A percentile compares a stretch with the other conserved stretches of the same genome.
phyloP scores from a whole-genome alignment of 2,888 invertebrate species.

The Automeris io region DNA sequence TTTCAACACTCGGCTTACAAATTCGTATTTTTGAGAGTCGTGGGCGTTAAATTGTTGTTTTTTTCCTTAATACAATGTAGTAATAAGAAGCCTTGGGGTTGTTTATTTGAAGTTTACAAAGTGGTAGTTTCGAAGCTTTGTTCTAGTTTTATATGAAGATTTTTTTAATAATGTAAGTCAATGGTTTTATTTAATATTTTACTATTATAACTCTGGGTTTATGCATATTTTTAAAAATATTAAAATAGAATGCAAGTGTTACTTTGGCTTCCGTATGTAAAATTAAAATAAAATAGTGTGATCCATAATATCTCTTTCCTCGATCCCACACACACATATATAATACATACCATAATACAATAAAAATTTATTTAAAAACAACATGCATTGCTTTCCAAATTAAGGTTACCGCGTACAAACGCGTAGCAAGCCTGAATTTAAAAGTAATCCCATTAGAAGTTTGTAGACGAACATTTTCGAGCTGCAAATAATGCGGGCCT shows the following conservation, averaged over 20 bases:
- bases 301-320: no score
- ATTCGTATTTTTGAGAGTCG: constrained; percentile 12
- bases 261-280: not conserved
- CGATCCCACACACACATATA: no score
- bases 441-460: constrained; percentile 70
- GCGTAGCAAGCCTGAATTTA: constrained; percentile 47
- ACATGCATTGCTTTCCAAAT: constrained; percentile 33
- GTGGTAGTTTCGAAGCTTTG: not conserved
- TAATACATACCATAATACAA: constrained; percentile 11
- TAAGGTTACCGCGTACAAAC: constrained; percentile 36
- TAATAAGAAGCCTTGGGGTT: constrained; percentile 1
- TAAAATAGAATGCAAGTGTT: no score
- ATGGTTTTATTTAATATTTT: no score
- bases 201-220: no score
- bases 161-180: no score
- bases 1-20: constrained; percentile 17
- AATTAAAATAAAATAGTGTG: not conserved
- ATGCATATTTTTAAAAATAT: no score
- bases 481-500: constrained; percentile 50
- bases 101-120: not conserved
- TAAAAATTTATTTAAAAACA: constrained; percentile 23
- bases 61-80: constrained; percentile 2
- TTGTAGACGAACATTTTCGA: constrained; percentile 47
- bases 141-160: no score
- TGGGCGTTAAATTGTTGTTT: constrained; percentile 12